Percentiles rank a stretch among this genome's conserved stretches.
Evolutionary conservation across 2,888 invertebrate genomes (phyloP).

Genomic region (Oligia latruncula): DNA sequence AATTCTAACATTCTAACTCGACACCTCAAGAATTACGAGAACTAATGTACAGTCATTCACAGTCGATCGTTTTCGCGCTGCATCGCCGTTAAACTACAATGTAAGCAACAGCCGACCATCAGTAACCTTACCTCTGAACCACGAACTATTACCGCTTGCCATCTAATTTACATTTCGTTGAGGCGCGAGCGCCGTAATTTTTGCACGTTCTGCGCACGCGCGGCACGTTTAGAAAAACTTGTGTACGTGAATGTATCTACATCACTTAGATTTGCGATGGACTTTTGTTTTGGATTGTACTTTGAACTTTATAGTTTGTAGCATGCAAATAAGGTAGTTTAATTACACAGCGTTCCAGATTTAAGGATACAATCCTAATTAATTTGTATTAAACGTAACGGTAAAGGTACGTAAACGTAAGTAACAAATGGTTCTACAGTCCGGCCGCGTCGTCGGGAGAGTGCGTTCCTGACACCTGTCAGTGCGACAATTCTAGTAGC

Average conservation of each 20-base stretch:
- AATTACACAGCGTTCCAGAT: background rate
- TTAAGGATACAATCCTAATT: background rate
- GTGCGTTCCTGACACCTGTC: too few species aligned
- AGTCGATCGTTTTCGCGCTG: constrained; percentile 58
- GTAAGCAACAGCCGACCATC: constrained; percentile 57
- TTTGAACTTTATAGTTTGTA: constrained; percentile 15
- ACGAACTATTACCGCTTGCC: constrained; percentile 69
- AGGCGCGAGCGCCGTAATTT: constrained; percentile 78
- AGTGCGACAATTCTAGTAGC: too few species aligned
- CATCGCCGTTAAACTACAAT: constrained; percentile 58
- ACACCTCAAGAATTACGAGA: constrained; percentile 60
- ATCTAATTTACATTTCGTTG: constrained; percentile 79
- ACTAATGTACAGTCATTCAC: constrained; percentile 64
- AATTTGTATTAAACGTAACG: background rate
- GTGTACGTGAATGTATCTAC: constrained; percentile 49
- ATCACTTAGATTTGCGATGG: constrained; percentile 26
- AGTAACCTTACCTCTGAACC: constrained; percentile 71
- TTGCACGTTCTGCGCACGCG: constrained; percentile 75
- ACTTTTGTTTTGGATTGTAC: constrained; percentile 36
- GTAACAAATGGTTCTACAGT: background rate
- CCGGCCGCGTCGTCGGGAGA: too few species aligned
- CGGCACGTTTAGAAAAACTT: constrained; percentile 63
- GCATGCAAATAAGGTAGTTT: background rate
- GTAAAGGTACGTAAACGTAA: too few species aligned
- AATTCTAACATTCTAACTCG: constrained; percentile 30